These are phyloP conservation scores for Drosophila paracracens DNA, from an alignment of 2,888 invertebrate genomes.

Conservation along the genomic window DNA sequence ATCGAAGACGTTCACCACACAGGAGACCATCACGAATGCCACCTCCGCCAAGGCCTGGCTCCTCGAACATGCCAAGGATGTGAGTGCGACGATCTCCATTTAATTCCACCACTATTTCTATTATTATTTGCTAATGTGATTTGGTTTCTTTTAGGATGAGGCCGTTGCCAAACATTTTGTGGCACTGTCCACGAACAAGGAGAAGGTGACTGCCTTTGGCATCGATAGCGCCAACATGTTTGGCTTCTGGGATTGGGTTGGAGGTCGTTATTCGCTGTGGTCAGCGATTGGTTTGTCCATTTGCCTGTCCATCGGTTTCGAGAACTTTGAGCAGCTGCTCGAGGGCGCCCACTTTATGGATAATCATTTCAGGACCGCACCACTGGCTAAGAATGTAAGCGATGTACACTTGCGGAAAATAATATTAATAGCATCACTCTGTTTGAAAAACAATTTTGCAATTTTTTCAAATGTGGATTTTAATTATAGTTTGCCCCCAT, in stretches of 20 bases:
- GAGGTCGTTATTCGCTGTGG: slow-evolving; percentile 98
- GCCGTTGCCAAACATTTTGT: slow-evolving; percentile 99
- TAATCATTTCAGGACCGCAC: slow-evolving; percentile 94
- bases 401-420: neutral
- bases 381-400: slow-evolving; percentile 94
- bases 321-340: slow-evolving; percentile 96
- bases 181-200: slow-evolving; percentile 97
- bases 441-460: neutral
- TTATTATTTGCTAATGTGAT: neutral
- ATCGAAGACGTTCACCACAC: slow-evolving; percentile 99
- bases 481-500: too few species aligned
- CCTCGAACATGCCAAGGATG: slow-evolving; percentile 93
- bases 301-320: slow-evolving; percentile 95
- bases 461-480: neutral
- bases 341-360: slow-evolving; percentile 97
- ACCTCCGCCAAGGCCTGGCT: slow-evolving; percentile 99
- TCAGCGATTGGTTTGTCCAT: slow-evolving; percentile 99
- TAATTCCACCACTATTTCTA: neutral
- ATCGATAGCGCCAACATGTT: slow-evolving; percentile 99
- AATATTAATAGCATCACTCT: neutral
- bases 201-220: slow-evolving; percentile 98
- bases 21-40: slow-evolving; percentile 99
- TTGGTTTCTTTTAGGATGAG: slow-evolving; percentile 86
- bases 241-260: slow-evolving; percentile 99
- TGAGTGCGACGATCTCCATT: slow-evolving; percentile 85